Base-by-base conservation (phyloP, 2,113 vertebrate genomes). In the Neogobius melanostomus region DNA sequence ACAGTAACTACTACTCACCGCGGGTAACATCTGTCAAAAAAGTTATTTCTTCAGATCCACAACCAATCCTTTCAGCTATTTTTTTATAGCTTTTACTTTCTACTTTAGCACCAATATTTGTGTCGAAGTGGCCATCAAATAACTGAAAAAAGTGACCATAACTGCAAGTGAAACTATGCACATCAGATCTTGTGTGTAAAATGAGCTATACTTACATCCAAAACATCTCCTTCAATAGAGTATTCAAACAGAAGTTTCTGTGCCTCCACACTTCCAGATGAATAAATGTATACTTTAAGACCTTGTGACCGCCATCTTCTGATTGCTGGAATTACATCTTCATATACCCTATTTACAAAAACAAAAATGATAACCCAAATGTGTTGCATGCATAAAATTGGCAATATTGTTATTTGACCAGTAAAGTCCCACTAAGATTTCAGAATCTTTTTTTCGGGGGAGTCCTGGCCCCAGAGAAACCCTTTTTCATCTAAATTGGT, bases 101-200 rank as follows among this genome's bases (percentile, higher is more conserved):
- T 10, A 98, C 94, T 88, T 99, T 99, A 60, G 92, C 85, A 36
- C 97, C 98, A 80, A 99, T 93, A 72, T 92, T 95, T 48, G 97
- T 98, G 82, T 99, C 98, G 77, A 99, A 99, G 87, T 99, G 95
- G 11, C 98, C 97, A 0, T 98, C 95, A 2, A 99, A 93, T 66
- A 99, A 92, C 98, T 99, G 91, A 12, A 87, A 89, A 3, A 5
- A 42, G 2, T 14, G 6, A 56, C 8, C 8, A 16, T 16, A 3
- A 17, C 53, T 16, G 15, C 15, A 48, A 64, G 16, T 14, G n/a
- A 17, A n/a, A 14, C 12, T 6, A 14, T 14, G 15, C 53, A 56
- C 3, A 17, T 56, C 17, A 44, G 42, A 61, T 45, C 11, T 12
- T 61, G 3, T 47, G 36, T 4, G 15, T 4, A 54, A 7, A 60